A percentile compares a stretch with the other conserved stretches of the same genome.
Conservation (phyloP, 1,140 invertebrate species). For the Camponotus vicinus region DNA sequence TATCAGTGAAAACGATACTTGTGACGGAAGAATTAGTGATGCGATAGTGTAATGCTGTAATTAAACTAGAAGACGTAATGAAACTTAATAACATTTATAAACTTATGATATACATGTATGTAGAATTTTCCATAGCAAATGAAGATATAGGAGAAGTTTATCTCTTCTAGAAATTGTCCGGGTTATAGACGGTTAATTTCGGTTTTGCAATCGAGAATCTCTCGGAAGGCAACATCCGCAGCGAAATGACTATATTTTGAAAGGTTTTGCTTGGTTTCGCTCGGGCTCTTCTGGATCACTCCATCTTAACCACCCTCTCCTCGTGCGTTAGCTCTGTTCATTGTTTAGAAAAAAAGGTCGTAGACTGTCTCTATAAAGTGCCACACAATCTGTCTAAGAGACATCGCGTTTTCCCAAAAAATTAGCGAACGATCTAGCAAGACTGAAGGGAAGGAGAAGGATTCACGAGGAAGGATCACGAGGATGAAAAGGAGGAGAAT, state of each 20-base stretch:
- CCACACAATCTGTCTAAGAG: background rate
- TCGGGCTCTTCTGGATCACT: slow-evolving; percentile 14
- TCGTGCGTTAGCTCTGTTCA: background rate
- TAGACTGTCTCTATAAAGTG: background rate
- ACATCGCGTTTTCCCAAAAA: background rate
- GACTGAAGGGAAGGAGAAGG: background rate
- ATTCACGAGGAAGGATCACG: background rate
- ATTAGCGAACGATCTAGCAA: background rate
- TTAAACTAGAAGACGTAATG: background rate
- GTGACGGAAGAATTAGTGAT: background rate
- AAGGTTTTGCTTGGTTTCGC: slow-evolving; percentile 22
- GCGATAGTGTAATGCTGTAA: background rate
- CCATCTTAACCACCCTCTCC: background rate
- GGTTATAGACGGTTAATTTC: slow-evolving; percentile 39
- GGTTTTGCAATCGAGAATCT: slow-evolving; percentile 10
- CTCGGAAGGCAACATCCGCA: background rate
- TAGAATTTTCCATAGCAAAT: background rate
- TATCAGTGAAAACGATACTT: background rate
- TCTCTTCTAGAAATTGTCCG: background rate
- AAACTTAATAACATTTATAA: slow-evolving; percentile 10
- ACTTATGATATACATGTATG: background rate
- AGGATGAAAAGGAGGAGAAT: background rate
- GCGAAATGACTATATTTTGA: background rate
- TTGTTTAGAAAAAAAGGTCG: background rate
- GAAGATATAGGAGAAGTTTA: background rate